Percentiles rank a stretch among this genome's conserved stretches.
Evolutionary conservation across 2,888 invertebrate genomes (phyloP).

Genomic region (Orgyia antiqua): DNA sequence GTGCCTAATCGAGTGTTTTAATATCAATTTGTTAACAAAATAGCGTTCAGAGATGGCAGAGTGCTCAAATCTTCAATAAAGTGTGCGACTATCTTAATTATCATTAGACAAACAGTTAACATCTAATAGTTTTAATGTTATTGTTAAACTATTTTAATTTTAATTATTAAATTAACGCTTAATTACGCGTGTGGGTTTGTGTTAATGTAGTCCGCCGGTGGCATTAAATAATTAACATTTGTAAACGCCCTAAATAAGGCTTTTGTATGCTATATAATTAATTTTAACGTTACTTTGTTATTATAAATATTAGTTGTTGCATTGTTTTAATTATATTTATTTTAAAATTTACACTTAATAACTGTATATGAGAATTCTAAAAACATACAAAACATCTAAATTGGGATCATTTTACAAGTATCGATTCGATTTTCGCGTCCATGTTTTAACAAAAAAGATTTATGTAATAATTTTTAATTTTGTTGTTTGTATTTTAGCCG

Average conservation of each 20-base stretch:
- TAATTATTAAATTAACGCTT: conserved; percentile 40
- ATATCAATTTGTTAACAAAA: conserved; percentile 30
- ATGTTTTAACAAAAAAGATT: too few relatives aligned
- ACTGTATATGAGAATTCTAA: conserved; percentile 21
- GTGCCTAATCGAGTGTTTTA: conserved; percentile 21
- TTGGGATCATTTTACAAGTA: conserved; percentile 16
- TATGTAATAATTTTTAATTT: conserved; percentile 14
- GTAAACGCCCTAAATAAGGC: conserved; percentile 21
- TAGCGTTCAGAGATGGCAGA: conserved; percentile 48
- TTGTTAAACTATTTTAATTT: conserved; percentile 30
- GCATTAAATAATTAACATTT: conserved; percentile 19
- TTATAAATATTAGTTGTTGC: conserved; percentile 30
- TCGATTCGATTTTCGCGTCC: conserved; percentile 1
- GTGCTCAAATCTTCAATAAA: conserved; percentile 26
- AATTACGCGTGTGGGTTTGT: conserved; percentile 74
- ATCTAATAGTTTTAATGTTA: conserved; percentile 34
- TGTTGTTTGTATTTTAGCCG: conserved; percentile 13
- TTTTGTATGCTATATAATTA: conserved; percentile 32
- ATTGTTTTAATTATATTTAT: conserved; percentile 22
- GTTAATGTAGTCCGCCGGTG: conserved; percentile 59
- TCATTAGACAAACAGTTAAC: conserved; percentile 34
- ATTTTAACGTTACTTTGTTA: conserved; percentile 32
- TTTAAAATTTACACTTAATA: conserved; percentile 16
- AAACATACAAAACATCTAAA: conserved; percentile 21
- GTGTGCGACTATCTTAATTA: conserved; percentile 27